Evolutionary conservation across 2,888 invertebrate species (phyloP).

Genomic region (Sarcophaga rosellei): DNA sequence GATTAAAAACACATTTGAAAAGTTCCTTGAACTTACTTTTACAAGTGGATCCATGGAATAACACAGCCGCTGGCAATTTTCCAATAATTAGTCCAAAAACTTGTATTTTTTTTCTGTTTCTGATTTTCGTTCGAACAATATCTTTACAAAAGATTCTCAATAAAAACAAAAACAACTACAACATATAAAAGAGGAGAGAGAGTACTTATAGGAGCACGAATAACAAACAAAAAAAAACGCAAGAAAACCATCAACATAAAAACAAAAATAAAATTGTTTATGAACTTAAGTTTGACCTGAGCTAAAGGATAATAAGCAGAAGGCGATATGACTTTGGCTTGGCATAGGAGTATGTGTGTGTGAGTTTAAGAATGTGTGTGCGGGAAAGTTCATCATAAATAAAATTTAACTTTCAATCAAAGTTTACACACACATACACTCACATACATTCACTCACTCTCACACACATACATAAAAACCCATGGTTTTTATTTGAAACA

Average conservation of each 20-base stretch:
- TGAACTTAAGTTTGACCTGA: conserved; percentile 66
- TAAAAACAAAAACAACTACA: conserved; percentile 27
- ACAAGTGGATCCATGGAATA: neutral
- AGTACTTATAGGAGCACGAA: neutral
- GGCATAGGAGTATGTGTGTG: neutral
- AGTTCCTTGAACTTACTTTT: conserved; percentile 56
- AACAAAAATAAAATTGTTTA: conserved; percentile 29
- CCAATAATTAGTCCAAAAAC: conserved; percentile 55
- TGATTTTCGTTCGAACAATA: conserved; percentile 9
- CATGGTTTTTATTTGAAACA: neutral
- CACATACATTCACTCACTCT: conserved; percentile 9
- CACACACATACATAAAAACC: conserved; percentile 7
- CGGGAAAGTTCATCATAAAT: conserved; percentile 41
- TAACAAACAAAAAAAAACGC: conserved; percentile 17
- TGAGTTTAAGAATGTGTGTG: neutral
- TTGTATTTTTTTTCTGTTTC: neutral
- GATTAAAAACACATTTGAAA: conserved; percentile 61
- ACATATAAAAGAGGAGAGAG: conserved; percentile 3
- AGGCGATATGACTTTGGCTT: neutral
- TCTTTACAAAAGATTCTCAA: conserved; percentile 46
- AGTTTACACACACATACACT: conserved; percentile 1
- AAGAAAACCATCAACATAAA: conserved; percentile 28
- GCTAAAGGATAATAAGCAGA: conserved; percentile 13
- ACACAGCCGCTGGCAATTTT: conserved; percentile 48
- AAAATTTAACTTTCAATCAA: conserved; percentile 56